A percentile compares a stretch with the other conserved stretches of the same genome.
These are phyloP conservation scores for Chesias legatella DNA, from an alignment of 2,888 invertebrate species.

Conservation along the genomic window DNA sequence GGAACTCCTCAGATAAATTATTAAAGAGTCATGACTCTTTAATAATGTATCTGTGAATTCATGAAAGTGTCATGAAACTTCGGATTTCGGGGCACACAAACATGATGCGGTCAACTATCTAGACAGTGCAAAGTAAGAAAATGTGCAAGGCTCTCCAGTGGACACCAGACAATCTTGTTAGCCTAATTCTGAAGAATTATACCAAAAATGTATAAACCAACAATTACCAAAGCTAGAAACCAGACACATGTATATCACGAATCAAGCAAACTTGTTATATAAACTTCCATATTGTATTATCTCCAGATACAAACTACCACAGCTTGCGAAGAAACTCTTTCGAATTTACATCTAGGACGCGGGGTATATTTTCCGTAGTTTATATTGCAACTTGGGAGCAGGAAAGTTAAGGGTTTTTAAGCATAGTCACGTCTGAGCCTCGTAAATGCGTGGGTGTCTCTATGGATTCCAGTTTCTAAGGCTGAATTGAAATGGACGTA, in stretches of 20 bases:
- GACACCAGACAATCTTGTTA: too few species aligned
- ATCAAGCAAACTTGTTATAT: slow-evolving; percentile 16
- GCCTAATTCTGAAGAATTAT: too few species aligned
- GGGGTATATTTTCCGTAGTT: slow-evolving; percentile 20
- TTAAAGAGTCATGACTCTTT: too few species aligned
- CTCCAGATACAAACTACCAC: slow-evolving; percentile 12
- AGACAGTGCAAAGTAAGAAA: too few species aligned
- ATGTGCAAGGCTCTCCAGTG: too few species aligned
- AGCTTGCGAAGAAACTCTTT: slow-evolving; percentile 19
- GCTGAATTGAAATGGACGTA: slow-evolving; percentile 24
- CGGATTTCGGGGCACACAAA: too few species aligned
- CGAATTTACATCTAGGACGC: slow-evolving; percentile 17
- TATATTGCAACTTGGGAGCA: slow-evolving; percentile 19
- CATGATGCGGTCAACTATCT: too few species aligned
- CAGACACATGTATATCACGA: slow-evolving; percentile 19
- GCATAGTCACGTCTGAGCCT: slow-evolving; percentile 24
- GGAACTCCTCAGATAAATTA: too few species aligned
- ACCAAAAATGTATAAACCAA: too few species aligned
- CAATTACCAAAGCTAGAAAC: slow-evolving; percentile 11
- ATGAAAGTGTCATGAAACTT: too few species aligned
- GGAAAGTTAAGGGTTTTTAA: slow-evolving; percentile 23
- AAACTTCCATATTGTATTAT: slow-evolving; percentile 22
- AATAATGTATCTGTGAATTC: too few species aligned
- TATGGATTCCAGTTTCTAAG: slow-evolving; percentile 15
- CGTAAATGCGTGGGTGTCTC: slow-evolving; percentile 19